Evolutionary conservation across 2,888 invertebrate species (phyloP).

Genomic region (Megaustenia siamemsis): DNA sequence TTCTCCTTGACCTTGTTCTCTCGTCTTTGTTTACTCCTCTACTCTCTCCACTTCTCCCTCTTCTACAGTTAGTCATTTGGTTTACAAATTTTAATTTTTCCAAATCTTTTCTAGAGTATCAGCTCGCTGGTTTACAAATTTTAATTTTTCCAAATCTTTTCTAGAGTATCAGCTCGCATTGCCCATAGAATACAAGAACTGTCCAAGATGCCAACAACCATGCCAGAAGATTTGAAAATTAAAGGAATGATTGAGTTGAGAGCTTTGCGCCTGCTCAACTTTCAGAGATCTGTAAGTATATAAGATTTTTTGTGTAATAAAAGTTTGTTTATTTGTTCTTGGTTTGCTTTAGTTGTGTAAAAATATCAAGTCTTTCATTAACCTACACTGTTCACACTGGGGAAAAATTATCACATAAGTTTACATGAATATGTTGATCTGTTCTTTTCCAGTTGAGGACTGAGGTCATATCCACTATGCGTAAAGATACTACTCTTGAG

Average conservation of each 20-base stretch:
- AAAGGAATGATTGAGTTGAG: constrained; percentile 97
- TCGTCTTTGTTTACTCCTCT: too few relatives aligned
- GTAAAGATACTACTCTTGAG: constrained; percentile 96
- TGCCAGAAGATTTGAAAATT: constrained; percentile 93
- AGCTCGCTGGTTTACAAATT: constrained; percentile 83
- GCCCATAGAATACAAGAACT: constrained; percentile 95
- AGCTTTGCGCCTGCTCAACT: constrained; percentile 94
- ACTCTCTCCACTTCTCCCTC: too few relatives aligned
- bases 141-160: neutral
- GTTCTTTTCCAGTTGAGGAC: constrained; percentile 78
- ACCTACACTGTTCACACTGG: too few relatives aligned
- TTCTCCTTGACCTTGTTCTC: too few relatives aligned
- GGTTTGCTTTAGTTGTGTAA: too few relatives aligned
- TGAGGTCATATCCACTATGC: constrained; percentile 86
- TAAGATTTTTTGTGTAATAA: neutral
- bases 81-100: too few relatives aligned
- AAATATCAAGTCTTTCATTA: too few relatives aligned
- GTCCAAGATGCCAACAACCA: constrained; percentile 89
- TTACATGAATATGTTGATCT: too few relatives aligned
- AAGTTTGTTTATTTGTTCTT: neutral
- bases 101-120: constrained; percentile 82
- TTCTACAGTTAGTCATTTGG: too few relatives aligned
- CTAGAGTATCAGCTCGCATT: constrained; percentile 90
- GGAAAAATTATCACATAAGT: too few relatives aligned
- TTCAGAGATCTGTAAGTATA: constrained; percentile 90